Percentiles rank a stretch among this genome's conserved stretches.
phyloP scores from a whole-genome alignment of 2,797 vertebrate genomes.

The Pterois miles region DNA sequence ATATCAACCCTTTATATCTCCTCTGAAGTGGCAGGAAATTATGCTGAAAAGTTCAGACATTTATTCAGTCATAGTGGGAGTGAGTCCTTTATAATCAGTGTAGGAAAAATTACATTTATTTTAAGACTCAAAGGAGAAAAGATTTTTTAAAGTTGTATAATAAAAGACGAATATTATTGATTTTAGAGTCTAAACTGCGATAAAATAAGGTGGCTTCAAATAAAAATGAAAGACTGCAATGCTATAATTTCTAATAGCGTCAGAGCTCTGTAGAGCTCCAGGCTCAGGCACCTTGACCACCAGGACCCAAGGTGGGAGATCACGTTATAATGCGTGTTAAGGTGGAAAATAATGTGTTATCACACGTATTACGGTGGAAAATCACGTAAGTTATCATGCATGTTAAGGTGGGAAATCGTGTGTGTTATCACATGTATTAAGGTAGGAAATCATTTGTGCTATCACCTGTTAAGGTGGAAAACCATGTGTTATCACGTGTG shows the following conservation, averaged over 20 bases:
- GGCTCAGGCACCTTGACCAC: neutral
- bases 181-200: neutral
- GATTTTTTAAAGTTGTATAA: neutral
- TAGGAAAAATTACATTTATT: slow-evolving; percentile 15
- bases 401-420: neutral
- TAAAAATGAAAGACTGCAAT: neutral
- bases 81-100: slow-evolving; percentile 1
- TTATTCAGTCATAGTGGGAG: slow-evolving; percentile 15
- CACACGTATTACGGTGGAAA: neutral
- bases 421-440: neutral
- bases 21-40: slow-evolving; percentile 27
- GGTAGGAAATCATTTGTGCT: neutral
- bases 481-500: no score
- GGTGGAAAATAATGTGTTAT: no score
- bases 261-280: neutral
- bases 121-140: slow-evolving; percentile 21
- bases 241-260: neutral
- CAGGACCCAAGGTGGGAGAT: neutral
- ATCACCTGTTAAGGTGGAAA: no score
- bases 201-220: neutral
- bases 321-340: neutral
- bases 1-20: slow-evolving; percentile 33
- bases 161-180: neutral
- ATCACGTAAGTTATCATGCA: neutral
- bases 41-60: slow-evolving; percentile 31